Evolutionary conservation across 2,797 vertebrate genomes (phyloP).

Genomic region (Coendou prehensilis): DNA sequence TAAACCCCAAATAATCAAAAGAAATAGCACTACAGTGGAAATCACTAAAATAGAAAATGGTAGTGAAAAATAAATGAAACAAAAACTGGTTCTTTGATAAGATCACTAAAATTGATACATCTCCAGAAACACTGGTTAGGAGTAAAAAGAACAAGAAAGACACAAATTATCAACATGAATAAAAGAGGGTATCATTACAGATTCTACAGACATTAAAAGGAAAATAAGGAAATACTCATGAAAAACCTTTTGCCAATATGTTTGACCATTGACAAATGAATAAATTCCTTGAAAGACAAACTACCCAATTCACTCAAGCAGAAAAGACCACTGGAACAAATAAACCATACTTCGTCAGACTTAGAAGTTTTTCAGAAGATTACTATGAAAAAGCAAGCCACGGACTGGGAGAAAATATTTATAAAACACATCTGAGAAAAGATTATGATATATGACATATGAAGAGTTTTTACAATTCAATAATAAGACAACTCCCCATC

Average conservation of each 20-base stretch:
- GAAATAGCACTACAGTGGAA: neutral
- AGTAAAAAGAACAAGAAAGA: neutral
- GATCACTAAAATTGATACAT: neutral
- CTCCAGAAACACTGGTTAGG: neutral
- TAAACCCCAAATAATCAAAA: neutral
- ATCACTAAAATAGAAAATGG: neutral
- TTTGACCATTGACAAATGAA: neutral
- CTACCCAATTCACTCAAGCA: neutral
- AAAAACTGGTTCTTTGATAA: slow-evolving; percentile 30
- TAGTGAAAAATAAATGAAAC: neutral
- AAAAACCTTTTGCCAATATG: neutral
- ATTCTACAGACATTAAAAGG: neutral
- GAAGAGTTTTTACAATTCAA: slow-evolving; percentile 4
- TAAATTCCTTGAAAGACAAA: neutral
- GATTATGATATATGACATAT: neutral
- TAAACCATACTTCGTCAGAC: neutral
- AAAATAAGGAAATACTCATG: neutral
- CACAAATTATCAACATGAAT: neutral
- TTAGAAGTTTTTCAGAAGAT: slow-evolving; percentile 14
- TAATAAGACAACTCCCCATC: neutral
- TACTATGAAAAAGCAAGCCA: neutral
- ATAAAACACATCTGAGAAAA: neutral
- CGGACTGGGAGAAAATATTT: neutral
- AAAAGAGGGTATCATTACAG: neutral
- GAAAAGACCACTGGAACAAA: neutral